Evolutionary conservation across 2,888 invertebrate species (phyloP).

Genomic region (Watsonalla cultraria): DNA sequence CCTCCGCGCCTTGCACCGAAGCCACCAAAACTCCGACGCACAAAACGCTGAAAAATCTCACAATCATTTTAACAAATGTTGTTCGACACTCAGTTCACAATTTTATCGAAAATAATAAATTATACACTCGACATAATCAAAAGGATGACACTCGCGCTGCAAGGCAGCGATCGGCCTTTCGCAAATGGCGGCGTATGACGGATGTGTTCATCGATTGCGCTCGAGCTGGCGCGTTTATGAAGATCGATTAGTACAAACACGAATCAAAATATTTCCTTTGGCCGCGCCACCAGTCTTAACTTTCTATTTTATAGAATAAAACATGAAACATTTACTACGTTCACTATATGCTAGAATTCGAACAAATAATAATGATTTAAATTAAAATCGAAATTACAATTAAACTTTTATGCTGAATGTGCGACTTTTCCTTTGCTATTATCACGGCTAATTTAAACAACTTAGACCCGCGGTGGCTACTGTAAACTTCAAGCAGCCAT

Average conservation of each 20-base stretch:
- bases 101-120: slow-evolving; percentile 62
- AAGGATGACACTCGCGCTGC: slow-evolving; percentile 69
- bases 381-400: too few relatives aligned
- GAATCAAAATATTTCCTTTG: slow-evolving; percentile 7
- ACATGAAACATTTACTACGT: too few relatives aligned
- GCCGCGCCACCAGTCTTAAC: background rate
- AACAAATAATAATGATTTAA: too few relatives aligned
- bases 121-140: slow-evolving; percentile 72
- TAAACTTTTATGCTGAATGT: too few relatives aligned
- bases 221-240: slow-evolving; percentile 52
- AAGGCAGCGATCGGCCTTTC: slow-evolving; percentile 67
- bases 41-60: slow-evolving; percentile 73
- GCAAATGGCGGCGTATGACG: slow-evolving; percentile 79
- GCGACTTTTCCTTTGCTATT: too few relatives aligned
- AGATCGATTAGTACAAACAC: slow-evolving; percentile 23
- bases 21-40: slow-evolving; percentile 72
- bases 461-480: too few relatives aligned
- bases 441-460: too few relatives aligned
- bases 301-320: background rate
- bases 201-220: slow-evolving; percentile 77
- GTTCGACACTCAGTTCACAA: slow-evolving; percentile 66
- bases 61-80: slow-evolving; percentile 73
- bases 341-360: too few relatives aligned
- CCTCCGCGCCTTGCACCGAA: slow-evolving; percentile 63
- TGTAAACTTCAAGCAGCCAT: too few relatives aligned